These are phyloP conservation scores for Quiscalus mexicanus DNA, from an alignment of 2,113 vertebrate genomes.

Conservation along the genomic window DNA sequence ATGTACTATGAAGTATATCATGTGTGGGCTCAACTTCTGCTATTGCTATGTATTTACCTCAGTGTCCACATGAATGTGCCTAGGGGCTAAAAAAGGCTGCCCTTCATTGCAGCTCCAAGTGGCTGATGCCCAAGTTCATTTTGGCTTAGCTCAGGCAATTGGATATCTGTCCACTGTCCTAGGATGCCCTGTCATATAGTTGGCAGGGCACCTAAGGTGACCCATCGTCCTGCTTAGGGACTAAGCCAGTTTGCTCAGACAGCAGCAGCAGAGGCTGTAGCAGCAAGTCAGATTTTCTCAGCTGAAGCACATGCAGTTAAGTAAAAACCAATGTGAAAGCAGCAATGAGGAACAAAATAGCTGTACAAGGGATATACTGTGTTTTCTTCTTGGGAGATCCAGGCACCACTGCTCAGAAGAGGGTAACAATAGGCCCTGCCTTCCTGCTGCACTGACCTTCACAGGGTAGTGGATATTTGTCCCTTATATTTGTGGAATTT, in stretches of 20 bases:
- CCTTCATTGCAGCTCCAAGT: not conserved
- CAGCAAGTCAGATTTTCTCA: not conserved
- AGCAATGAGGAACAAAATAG: not conserved
- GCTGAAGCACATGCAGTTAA: not conserved
- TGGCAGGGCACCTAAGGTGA: not conserved
- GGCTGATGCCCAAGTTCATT: not conserved
- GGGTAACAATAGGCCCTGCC: not conserved
- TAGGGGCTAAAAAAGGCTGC: not conserved
- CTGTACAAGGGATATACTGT: not conserved
- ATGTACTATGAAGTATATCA: not conserved
- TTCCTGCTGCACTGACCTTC: not conserved
- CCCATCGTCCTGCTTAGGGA: not conserved
- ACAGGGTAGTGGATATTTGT: fast-evolving
- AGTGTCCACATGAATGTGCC: fast-evolving
- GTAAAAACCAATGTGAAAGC: not conserved
- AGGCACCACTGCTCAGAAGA: not conserved
- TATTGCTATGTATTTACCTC: not conserved
- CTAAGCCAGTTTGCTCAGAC: not conserved
- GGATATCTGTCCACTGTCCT: not conserved
- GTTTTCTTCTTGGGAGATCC: not conserved
- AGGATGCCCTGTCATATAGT: not conserved
- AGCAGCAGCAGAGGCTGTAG: not conserved
- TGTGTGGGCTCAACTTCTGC: not conserved
- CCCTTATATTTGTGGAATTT: not conserved
- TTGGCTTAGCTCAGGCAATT: not conserved